These are phyloP conservation scores for Troides helena DNA, from an alignment of 2,888 invertebrate species.

Conservation along the genomic window DNA sequence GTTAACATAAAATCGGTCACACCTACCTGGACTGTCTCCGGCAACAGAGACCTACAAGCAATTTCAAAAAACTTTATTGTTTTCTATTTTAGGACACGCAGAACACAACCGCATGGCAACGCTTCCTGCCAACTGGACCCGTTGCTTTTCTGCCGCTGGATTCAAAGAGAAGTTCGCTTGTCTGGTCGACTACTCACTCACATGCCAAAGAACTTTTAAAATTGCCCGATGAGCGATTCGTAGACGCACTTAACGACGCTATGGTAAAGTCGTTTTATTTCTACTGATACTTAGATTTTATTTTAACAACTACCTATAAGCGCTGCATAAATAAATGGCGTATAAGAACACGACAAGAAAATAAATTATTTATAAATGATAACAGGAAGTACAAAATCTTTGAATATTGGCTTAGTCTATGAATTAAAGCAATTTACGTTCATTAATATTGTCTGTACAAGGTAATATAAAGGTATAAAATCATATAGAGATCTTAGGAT, in stretches of 20 bases:
- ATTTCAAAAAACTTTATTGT: background rate
- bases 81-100: slow-evolving; percentile 79
- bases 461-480: too few species aligned
- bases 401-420: too few species aligned
- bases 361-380: background rate
- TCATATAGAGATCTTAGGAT: too few species aligned
- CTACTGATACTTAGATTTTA: background rate
- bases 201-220: slow-evolving; percentile 87
- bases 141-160: slow-evolving; percentile 94
- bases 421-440: too few species aligned
- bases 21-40: too few species aligned
- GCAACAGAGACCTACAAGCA: background rate
- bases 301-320: background rate
- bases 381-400: too few species aligned
- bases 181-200: slow-evolving; percentile 92
- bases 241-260: slow-evolving; percentile 92
- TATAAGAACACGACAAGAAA: background rate
- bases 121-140: slow-evolving; percentile 95
- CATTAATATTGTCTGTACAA: too few species aligned
- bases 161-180: slow-evolving; percentile 90
- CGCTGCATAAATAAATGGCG: background rate
- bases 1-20: too few species aligned
- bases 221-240: slow-evolving; percentile 88
- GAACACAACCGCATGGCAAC: slow-evolving; percentile 97
- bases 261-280: slow-evolving; percentile 76